These are phyloP conservation scores for Rhabdornis inornatus DNA, from an alignment of 2,113 vertebrate genomes.

Conservation along the genomic window DNA sequence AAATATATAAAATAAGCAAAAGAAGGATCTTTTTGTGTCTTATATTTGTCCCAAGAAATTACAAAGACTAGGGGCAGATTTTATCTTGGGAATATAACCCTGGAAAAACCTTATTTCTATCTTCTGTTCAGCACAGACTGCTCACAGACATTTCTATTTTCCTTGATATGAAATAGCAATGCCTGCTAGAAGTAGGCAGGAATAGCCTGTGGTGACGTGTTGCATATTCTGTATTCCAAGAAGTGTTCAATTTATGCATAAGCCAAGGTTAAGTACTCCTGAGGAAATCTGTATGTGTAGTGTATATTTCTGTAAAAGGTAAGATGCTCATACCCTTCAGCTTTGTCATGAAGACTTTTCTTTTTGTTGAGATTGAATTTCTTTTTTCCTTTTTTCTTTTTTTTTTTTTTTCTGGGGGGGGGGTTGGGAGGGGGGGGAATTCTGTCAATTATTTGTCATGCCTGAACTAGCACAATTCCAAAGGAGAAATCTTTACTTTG, in stretches of 20 bases:
- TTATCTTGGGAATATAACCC: neutral
- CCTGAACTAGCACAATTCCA: neutral
- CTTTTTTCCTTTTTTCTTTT: neutral
- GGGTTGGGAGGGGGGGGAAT: accelerated
- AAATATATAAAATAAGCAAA: neutral
- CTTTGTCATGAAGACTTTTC: neutral
- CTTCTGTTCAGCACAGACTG: neutral
- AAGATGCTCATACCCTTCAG: neutral
- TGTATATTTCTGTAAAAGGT: neutral
- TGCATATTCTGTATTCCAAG: neutral
- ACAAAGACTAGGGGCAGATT: neutral
- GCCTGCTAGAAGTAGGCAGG: neutral
- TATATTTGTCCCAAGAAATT: neutral
- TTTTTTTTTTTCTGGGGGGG: neutral
- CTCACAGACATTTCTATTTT: neutral
- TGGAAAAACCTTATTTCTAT: neutral
- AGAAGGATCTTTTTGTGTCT: neutral
- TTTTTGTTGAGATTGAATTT: neutral
- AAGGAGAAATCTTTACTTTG: neutral
- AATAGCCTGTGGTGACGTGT: neutral
- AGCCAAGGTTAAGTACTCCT: neutral
- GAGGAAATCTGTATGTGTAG: neutral
- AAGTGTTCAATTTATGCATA: neutral
- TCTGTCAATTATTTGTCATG: neutral
- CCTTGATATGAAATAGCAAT: neutral